A percentile compares a stretch with the other conserved stretches of the same genome.
phyloP scores from a whole-genome alignment of 2,797 vertebrate species.

The Cossypha caffra region DNA sequence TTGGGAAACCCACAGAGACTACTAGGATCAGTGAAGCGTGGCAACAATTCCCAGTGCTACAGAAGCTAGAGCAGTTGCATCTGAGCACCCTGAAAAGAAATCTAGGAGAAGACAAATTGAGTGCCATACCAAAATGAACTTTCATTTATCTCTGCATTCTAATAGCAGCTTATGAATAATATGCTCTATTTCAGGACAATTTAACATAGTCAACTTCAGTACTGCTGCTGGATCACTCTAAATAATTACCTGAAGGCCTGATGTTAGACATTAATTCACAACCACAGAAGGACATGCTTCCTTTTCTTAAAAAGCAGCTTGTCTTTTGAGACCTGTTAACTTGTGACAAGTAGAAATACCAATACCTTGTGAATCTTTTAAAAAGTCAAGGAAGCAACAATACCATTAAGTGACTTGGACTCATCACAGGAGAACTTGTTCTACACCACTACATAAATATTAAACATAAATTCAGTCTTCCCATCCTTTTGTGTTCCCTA shows the following conservation, averaged over 20 bases:
- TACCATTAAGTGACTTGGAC: not conserved
- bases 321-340: not conserved
- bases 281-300: not conserved
- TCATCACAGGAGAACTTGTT: not conserved
- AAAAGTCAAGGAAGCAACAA: not conserved
- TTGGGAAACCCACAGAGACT: not conserved
- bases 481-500: not conserved
- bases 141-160: slow-evolving; percentile 15
- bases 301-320: not conserved
- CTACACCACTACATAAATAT: not conserved
- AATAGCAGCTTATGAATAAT: slow-evolving; percentile 8
- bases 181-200: not conserved
- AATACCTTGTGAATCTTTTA: not conserved
- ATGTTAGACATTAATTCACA: not conserved
- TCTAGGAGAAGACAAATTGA: slow-evolving; percentile 11
- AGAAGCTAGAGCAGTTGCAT: not conserved
- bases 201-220: not conserved
- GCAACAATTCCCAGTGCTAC: slow-evolving; percentile 15
- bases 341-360: not conserved
- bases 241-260: not conserved
- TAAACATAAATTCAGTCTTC: not conserved
- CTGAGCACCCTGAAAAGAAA: slow-evolving; percentile 4
- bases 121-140: slow-evolving; percentile 13
- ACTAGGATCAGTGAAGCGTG: not conserved
- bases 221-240: not conserved